These are phyloP conservation scores for Brevimyrus niger DNA, from an alignment of 2,113 vertebrate genomes.

Conservation along the genomic window DNA sequence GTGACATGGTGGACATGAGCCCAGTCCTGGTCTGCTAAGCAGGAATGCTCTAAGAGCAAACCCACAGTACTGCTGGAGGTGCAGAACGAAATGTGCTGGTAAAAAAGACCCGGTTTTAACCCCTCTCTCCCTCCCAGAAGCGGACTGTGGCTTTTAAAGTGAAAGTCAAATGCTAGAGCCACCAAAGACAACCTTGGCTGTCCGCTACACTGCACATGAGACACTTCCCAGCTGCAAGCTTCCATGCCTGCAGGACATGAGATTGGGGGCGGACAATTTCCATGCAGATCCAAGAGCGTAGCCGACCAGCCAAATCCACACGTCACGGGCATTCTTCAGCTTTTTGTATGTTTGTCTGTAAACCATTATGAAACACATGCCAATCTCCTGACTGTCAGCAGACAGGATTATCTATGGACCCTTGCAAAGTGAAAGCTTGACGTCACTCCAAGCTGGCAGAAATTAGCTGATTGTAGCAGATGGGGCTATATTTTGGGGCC, in stretches of 20 bases:
- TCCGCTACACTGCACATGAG: not conserved
- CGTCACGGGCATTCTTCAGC: not conserved
- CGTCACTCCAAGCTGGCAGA: not conserved
- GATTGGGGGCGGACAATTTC: not conserved
- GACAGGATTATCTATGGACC: not conserved
- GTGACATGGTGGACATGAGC: not conserved
- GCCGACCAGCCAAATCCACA: not conserved
- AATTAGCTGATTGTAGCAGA: not conserved
- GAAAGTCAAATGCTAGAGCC: not conserved
- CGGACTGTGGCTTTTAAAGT: not conserved
- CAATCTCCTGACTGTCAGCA: slow-evolving; percentile 41
- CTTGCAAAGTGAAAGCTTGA: not conserved
- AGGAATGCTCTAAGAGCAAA: not conserved
- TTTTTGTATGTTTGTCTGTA: not conserved
- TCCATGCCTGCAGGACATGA: not conserved
- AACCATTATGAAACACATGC: slow-evolving; percentile 35
- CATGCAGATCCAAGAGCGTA: slow-evolving; percentile 23
- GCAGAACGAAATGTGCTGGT: not conserved
- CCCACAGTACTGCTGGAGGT: not conserved
- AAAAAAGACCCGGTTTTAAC: not conserved
- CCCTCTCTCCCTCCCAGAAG: not conserved
- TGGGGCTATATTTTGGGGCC: not conserved
- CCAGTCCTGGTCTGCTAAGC: not conserved
- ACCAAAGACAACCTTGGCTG: not conserved
- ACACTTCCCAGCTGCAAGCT: not conserved